Percentiles rank a stretch among this genome's conserved stretches.
Evolutionary conservation across 30 jellyfish, hydroid and myxozoan genomes (phyloP).

Genomic region (Mastigias papua): DNA sequence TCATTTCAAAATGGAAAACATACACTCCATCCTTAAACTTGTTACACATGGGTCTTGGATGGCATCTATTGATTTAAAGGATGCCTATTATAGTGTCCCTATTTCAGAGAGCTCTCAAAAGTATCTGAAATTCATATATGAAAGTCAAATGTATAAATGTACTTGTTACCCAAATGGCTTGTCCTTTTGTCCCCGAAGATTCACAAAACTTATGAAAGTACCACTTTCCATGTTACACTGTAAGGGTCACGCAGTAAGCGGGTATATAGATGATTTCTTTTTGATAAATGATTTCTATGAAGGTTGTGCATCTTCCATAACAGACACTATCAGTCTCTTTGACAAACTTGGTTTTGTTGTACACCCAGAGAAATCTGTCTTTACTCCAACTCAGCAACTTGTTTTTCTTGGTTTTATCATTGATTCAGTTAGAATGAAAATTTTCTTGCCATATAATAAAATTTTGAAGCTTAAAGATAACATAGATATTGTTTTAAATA

Average conservation of each 20-base stretch:
- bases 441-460: neutral
- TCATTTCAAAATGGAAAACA: constrained; percentile 52
- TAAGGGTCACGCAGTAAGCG: constrained; percentile 16
- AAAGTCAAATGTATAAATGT: neutral
- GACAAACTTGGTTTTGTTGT: constrained; percentile 58
- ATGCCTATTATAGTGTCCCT: constrained; percentile 63
- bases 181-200: constrained; percentile 21
- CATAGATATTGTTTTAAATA: neutral
- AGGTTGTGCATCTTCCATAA: neutral
- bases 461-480: neutral
- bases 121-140: constrained; percentile 5
- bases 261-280: constrained; percentile 40
- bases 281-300: constrained; percentile 11
- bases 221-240: neutral
- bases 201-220: constrained; percentile 48
- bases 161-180: constrained; percentile 47
- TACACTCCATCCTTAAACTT: constrained; percentile 9
- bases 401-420: constrained; percentile 28
- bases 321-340: constrained; percentile 8
- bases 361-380: constrained; percentile 46
- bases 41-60: constrained; percentile 44
- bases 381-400: constrained; percentile 20
- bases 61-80: constrained; percentile 60
- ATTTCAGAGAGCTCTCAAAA: constrained; percentile 2
- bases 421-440: constrained; percentile 25